Percentiles rank a stretch among this genome's conserved stretches.
Conservation (phyloP, 1,140 invertebrate species). For the Akabosia matsudoensis region DNA sequence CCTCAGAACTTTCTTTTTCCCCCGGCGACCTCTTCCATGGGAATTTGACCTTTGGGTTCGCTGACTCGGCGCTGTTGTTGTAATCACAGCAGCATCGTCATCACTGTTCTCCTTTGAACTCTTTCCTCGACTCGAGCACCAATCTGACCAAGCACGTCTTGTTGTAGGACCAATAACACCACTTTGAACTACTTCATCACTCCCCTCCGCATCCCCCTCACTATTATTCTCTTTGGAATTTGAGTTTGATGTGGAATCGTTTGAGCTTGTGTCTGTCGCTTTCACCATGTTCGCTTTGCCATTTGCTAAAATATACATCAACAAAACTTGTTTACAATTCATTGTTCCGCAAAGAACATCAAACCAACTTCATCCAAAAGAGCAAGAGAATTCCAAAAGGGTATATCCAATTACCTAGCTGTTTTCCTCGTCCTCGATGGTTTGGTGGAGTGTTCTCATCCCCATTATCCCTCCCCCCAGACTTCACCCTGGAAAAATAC, state of each 20-base stretch:
- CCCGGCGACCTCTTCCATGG: constrained; percentile 19
- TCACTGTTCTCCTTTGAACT: constrained; percentile 51
- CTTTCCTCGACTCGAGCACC: constrained; percentile 61
- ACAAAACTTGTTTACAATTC: too few species aligned
- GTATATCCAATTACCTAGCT: constrained; percentile 17
- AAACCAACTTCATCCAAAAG: too few species aligned
- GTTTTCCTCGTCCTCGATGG: constrained; percentile 32
- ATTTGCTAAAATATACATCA: constrained; percentile 16
- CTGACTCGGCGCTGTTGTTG: constrained; percentile 1
- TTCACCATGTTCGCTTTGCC: constrained; percentile 28
- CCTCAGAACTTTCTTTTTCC: constrained; percentile 45
- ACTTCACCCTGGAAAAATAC: constrained; percentile 84
- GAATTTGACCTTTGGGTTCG: constrained; percentile 27
- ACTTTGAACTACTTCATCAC: constrained; percentile 47
- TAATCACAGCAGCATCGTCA: constrained; percentile 36
- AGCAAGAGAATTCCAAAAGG: not conserved
- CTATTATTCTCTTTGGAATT: constrained; percentile 39
- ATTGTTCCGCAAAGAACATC: too few species aligned
- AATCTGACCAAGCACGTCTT: constrained; percentile 70
- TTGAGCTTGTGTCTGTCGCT: constrained; percentile 49
- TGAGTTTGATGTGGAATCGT: constrained; percentile 47
- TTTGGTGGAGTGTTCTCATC: constrained; percentile 29
- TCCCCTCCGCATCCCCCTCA: constrained; percentile 37
- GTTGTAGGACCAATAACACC: constrained; percentile 64
- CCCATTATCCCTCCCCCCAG: constrained; percentile 30